Percentiles rank a stretch among this genome's conserved stretches.
These are phyloP conservation scores for Epinotia demarniana DNA, from an alignment of 2,888 invertebrate genomes.

Conservation along the genomic window DNA sequence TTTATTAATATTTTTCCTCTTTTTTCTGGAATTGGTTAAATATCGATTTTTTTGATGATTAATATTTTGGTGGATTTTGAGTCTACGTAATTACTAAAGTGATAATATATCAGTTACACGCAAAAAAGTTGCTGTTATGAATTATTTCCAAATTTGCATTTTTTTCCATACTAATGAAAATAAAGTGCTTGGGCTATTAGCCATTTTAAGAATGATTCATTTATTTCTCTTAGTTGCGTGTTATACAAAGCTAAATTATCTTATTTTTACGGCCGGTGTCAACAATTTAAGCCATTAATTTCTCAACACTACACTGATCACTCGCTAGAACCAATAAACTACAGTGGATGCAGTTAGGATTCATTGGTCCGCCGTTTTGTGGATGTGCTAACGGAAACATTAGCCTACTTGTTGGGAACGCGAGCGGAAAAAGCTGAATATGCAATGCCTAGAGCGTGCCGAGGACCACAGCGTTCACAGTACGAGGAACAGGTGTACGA, in stretches of 20 bases:
- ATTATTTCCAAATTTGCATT: too few relatives aligned
- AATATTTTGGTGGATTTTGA: too few relatives aligned
- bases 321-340: slow-evolving; percentile 51
- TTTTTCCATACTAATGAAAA: too few relatives aligned
- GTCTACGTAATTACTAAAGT: too few relatives aligned
- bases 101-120: too few relatives aligned
- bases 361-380: slow-evolving; percentile 76
- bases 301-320: slow-evolving; percentile 53
- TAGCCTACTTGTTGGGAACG: slow-evolving; percentile 76
- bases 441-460: slow-evolving; percentile 52
- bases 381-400: slow-evolving; percentile 81
- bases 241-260: background rate
- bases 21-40: too few relatives aligned
- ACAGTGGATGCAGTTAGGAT: slow-evolving; percentile 69
- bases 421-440: slow-evolving; percentile 78
- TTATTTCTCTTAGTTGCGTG: slow-evolving; percentile 1
- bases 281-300: slow-evolving; percentile 38
- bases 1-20: too few relatives aligned
- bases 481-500: slow-evolving; percentile 10
- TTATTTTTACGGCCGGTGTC: slow-evolving; percentile 5
- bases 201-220: background rate
- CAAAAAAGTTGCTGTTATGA: too few relatives aligned
- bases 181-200: too few relatives aligned
- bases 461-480: background rate
- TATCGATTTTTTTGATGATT: too few relatives aligned